phyloP scores from a whole-genome alignment of 2,888 invertebrate species.

The Latheticus oryzae region DNA sequence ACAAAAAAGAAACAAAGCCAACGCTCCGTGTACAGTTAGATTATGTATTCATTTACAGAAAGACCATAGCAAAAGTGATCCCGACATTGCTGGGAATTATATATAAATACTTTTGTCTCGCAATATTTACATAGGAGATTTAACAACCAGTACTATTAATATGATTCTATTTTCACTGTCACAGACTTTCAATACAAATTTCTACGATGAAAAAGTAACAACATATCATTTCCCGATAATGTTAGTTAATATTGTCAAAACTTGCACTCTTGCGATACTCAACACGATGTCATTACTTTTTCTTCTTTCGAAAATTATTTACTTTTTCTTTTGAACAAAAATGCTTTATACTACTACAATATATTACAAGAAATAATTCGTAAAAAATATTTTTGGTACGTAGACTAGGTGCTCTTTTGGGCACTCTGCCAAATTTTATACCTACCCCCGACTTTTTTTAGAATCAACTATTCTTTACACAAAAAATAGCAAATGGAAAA shows the following conservation, averaged over 20 bases:
- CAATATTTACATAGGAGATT: slow-evolving; percentile 60
- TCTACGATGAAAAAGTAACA: slow-evolving; percentile 55
- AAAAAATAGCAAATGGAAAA: slow-evolving; percentile 53
- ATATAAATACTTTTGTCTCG: slow-evolving; percentile 59
- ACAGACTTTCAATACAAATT: slow-evolving; percentile 53
- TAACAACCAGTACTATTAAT: slow-evolving; percentile 58
- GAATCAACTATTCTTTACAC: slow-evolving; percentile 49
- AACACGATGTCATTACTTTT: slow-evolving; percentile 44
- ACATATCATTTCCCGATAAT: slow-evolving; percentile 46
- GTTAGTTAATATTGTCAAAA: slow-evolving; percentile 47
- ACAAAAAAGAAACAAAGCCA: slow-evolving; percentile 54
- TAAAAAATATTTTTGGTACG: slow-evolving; percentile 59
- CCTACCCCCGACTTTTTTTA: slow-evolving; percentile 51
- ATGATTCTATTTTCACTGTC: slow-evolving; percentile 55
- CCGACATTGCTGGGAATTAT: slow-evolving; percentile 60
- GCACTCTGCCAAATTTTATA: slow-evolving; percentile 53
- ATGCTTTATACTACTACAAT: slow-evolving; percentile 46
- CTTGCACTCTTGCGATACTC: slow-evolving; percentile 31
- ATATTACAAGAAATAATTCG: slow-evolving; percentile 58
- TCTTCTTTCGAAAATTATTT: slow-evolving; percentile 41
- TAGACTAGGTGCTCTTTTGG: slow-evolving; percentile 58
- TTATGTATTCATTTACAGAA: slow-evolving; percentile 51
- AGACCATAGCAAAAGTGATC: slow-evolving; percentile 62
- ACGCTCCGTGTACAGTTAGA: slow-evolving; percentile 54
- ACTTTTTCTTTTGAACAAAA: slow-evolving; percentile 29